phyloP scores from a whole-genome alignment of 92 coral and sea anemone genomes.

The Heliopora coerulea region DNA sequence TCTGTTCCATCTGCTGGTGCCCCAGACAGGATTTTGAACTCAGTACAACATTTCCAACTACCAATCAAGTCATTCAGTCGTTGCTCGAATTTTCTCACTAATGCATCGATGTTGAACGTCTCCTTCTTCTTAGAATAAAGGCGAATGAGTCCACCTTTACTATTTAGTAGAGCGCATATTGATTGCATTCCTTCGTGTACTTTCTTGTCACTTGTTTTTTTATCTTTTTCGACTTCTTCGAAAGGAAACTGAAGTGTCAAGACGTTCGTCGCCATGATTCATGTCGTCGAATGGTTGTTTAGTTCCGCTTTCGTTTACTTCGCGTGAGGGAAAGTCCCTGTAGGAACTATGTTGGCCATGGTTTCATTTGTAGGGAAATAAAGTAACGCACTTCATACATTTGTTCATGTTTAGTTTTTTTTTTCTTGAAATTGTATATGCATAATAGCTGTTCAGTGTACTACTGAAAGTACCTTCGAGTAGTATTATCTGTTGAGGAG shows the following conservation, averaged over 20 bases:
- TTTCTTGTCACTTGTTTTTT: neutral
- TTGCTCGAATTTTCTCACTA: constrained; percentile 22
- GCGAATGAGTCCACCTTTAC: constrained; percentile 10
- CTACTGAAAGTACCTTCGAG: no score
- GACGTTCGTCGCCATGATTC: constrained; percentile 10
- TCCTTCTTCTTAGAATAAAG: constrained; percentile 1
- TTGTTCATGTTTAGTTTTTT: no score
- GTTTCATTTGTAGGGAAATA: no score
- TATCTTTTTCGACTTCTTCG: constrained; percentile 11
- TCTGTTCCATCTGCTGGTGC: no score
- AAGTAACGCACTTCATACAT: no score
- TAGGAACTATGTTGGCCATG: no score
- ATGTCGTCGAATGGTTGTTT: neutral
- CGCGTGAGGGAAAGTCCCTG: no score
- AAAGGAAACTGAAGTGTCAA: constrained; percentile 19
- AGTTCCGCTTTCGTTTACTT: no score
- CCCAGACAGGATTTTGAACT: neutral
- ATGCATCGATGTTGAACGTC: constrained; percentile 3
- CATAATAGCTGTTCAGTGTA: no score
- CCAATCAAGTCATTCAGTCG: constrained; percentile 7
- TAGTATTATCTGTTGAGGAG: no score
- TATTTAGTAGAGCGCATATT: constrained; percentile 8
- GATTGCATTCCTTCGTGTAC: neutral
- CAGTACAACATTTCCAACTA: neutral
- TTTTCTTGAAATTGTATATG: no score